Base-by-base conservation (phyloP, 2,113 vertebrate species). In the Myotis davidii region DNA sequence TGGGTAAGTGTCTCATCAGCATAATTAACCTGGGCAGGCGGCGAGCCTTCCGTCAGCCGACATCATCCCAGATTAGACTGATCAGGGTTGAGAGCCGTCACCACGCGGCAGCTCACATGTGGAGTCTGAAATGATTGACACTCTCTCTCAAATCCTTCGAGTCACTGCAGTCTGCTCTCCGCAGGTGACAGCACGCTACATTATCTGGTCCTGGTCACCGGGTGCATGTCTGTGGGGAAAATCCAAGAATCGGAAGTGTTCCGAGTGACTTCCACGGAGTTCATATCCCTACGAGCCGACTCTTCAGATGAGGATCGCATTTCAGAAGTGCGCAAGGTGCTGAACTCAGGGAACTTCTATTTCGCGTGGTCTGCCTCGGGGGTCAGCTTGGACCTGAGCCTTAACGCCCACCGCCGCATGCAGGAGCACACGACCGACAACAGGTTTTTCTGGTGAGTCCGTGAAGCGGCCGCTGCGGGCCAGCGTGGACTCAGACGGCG, bases 241-340 rank as follows among this genome's bases (percentile, higher is more conserved):
- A 99, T 99, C 91, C 99, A 99, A 97, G 99, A 99, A 64, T 99
- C 99, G 0, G 99, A 99, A 97, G 99, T 99, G 54, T 99, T 99
- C 97, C 98, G 99, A 87, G 99, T 99, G 86, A 99, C 99, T n/a
- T 99, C 99, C 95, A 99, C 99, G 0, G 99, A 99, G 34, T 99
- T 99, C 56, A 98, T 99, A 87, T 99, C 99, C 0, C 93, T 99
- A 73, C 98, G 99, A 93, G 98, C 98, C 1, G 99, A 99, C 85
- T 98, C 99, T 2, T 94, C 98, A 0, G 99, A 99, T 6, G 99
- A 99, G 96, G 99, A 99, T 90, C 98, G 99, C 0, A 98, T 99
- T 70, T 98, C 99, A 0, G 99, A 99, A 97, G 99, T 99, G 92
- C 99, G 99, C 90, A 99, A 99, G 94, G 98, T 99, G 91, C 96